These are phyloP conservation scores for Eueremaeus valkanovi DNA, from an alignment of 2,888 invertebrate genomes.

Conservation along the genomic window DNA sequence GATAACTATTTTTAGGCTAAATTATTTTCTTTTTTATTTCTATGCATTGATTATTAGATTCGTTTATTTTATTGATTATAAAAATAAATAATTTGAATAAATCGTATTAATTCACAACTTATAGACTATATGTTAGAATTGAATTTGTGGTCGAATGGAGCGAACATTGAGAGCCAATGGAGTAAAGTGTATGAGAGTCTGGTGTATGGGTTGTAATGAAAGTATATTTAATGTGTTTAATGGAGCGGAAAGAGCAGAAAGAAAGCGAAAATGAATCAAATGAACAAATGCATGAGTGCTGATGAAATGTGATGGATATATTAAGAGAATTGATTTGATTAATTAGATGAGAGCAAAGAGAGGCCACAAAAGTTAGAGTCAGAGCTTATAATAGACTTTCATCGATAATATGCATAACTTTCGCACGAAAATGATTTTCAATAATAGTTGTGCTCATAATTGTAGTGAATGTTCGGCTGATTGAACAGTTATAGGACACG, in stretches of 20 bases:
- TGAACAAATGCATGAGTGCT: conserved; percentile 26
- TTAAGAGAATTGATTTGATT: conserved; percentile 25
- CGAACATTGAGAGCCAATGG: background rate
- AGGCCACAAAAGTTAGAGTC: conserved; percentile 4
- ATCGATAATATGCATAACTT: conserved; percentile 19
- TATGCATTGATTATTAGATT: too few species aligned
- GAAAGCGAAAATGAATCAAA: conserved; percentile 32
- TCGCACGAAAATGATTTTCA: conserved; percentile 32
- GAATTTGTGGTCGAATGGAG: background rate
- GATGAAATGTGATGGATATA: conserved; percentile 21
- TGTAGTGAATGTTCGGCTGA: background rate
- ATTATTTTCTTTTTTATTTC: too few species aligned
- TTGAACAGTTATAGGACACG: conserved; percentile 29
- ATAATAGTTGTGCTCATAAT: conserved; percentile 21
- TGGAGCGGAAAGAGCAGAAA: too few species aligned
- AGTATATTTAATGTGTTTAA: conserved; percentile 27
- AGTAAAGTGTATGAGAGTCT: too few species aligned
- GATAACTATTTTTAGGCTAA: too few species aligned
- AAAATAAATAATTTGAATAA: too few species aligned
- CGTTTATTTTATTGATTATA: too few species aligned
- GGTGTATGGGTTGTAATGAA: conserved; percentile 8
- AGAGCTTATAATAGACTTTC: conserved; percentile 27
- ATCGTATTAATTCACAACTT: background rate
- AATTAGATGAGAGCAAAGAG: conserved; percentile 31
- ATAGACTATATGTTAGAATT: background rate